Percentiles rank a stretch among this genome's conserved stretches.
phyloP scores from a whole-genome alignment of 2,888 invertebrate genomes.

The Venusia cambrica region DNA sequence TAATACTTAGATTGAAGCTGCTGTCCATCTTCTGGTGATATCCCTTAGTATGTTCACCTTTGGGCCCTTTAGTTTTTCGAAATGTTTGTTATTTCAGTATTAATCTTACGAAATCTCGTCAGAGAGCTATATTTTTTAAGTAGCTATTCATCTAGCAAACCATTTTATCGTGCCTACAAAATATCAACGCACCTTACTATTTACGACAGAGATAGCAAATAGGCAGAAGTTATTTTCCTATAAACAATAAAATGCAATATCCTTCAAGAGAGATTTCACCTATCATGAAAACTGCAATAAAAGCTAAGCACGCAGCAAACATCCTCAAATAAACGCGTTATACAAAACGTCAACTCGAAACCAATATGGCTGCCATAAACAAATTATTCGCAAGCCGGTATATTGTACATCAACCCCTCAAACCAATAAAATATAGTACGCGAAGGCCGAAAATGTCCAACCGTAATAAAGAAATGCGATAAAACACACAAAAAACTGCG shows the following conservation, averaged over 20 bases:
- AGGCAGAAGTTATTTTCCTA: too few relatives aligned
- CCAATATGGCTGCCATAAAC: conserved; percentile 73
- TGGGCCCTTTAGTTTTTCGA: too few relatives aligned
- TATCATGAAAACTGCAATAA: conserved; percentile 18
- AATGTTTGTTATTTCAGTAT: too few relatives aligned
- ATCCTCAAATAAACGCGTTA: conserved; percentile 36
- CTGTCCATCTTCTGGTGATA: too few relatives aligned
- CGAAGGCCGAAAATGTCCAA: conserved; percentile 55
- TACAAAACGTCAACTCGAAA: conserved; percentile 48
- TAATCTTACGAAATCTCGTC: too few relatives aligned
- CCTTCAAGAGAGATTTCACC: conserved; percentile 7
- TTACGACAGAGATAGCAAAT: too few relatives aligned
- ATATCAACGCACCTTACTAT: too few relatives aligned
- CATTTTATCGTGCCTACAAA: too few relatives aligned
- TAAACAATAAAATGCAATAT: conserved; percentile 10
- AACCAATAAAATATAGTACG: conserved; percentile 59
- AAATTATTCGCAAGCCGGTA: conserved; percentile 67
- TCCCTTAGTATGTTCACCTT: too few relatives aligned
- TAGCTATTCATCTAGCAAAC: too few relatives aligned
- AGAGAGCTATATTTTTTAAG: too few relatives aligned
- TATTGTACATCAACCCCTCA: conserved; percentile 49
- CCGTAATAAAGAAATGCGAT: conserved; percentile 78
- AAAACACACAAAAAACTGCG: conserved; percentile 73
- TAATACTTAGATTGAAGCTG: too few relatives aligned
- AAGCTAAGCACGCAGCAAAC: conserved; percentile 15